These are phyloP conservation scores for Seira musarum DNA, from an alignment of 2,888 invertebrate genomes.

Conservation along the genomic window DNA sequence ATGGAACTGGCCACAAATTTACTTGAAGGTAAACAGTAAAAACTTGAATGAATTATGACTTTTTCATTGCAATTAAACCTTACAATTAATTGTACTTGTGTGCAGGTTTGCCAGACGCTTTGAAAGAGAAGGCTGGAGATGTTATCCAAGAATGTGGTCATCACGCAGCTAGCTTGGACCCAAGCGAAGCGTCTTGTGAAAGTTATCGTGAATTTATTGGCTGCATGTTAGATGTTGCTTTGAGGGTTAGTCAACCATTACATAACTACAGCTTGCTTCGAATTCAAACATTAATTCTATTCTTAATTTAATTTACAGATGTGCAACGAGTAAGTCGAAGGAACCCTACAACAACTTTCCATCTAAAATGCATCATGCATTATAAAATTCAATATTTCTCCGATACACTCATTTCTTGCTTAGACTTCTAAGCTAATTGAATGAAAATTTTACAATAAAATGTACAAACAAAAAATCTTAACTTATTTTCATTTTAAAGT, in stretches of 20 bases:
- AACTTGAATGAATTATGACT: not conserved
- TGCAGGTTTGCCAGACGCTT: slow-evolving; percentile 34
- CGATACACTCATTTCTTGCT: no score
- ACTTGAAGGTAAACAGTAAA: slow-evolving; percentile 6
- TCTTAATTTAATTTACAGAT: slow-evolving; percentile 31
- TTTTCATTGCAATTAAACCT: not conserved
- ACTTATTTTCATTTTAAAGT: no score
- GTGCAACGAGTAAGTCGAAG: slow-evolving; percentile 29
- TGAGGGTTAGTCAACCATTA: slow-evolving; percentile 51
- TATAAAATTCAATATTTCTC: no score
- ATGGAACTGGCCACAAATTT: slow-evolving; percentile 43
- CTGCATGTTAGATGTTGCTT: slow-evolving; percentile 52
- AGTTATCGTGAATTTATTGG: slow-evolving; percentile 44
- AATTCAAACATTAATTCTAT: not conserved
- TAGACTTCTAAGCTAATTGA: no score
- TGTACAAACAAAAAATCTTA: no score
- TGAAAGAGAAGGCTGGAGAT: slow-evolving; percentile 43
- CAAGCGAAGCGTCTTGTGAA: slow-evolving; percentile 50
- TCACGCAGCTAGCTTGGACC: slow-evolving; percentile 49
- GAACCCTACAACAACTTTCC: not conserved
- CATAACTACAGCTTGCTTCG: no score
- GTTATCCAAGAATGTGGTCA: slow-evolving; percentile 49
- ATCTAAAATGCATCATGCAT: no score
- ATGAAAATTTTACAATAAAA: no score
- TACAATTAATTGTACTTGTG: not conserved